Conservation (phyloP, 2,797 vertebrate species). For the Hoplostethus mediterraneus region DNA sequence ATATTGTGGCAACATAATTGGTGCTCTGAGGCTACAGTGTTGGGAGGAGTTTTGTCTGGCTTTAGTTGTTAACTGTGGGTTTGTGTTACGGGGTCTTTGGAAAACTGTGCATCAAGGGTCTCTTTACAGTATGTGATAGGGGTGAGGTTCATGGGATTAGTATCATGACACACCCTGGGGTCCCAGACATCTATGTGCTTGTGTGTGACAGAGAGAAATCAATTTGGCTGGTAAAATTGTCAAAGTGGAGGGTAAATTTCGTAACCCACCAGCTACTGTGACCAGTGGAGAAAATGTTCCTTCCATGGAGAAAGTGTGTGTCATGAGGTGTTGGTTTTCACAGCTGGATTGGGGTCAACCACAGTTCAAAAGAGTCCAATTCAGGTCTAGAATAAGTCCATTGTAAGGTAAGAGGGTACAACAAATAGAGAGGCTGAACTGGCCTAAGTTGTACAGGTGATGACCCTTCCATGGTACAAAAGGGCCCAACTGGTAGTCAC, state of each 20-base stretch:
- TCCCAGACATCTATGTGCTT: not conserved
- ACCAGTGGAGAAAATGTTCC: conserved; percentile 4
- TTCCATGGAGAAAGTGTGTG: conserved; percentile 13
- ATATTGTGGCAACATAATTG: conserved; percentile 71
- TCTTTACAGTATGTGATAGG: conserved; percentile 22
- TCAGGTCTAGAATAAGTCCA: conserved; percentile 5
- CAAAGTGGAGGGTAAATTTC: not conserved
- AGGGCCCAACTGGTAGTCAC: too few relatives aligned
- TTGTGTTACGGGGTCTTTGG: conserved; percentile 61
- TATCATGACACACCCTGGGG: not conserved
- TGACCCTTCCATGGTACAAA: too few relatives aligned
- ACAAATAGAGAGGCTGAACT: too few relatives aligned
- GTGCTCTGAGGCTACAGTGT: conserved; percentile 61
- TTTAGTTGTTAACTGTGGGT: conserved; percentile 43
- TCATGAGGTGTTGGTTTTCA: conserved; percentile 36
- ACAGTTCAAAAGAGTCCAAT: conserved; percentile 44
- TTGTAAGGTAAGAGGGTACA: not conserved
- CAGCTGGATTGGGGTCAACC: conserved; percentile 31
- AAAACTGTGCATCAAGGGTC: conserved; percentile 23
- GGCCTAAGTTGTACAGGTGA: too few relatives aligned
- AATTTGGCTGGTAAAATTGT: not conserved
- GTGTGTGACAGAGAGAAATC: not conserved
- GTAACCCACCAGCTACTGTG: not conserved
- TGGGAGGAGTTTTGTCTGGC: conserved; percentile 54
- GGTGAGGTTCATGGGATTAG: conserved; percentile 8